Evolutionary conservation across 2,888 invertebrate genomes (phyloP), one percentile per base, ranked within the genome.

Genomic region (Mythimna impura): DNA sequence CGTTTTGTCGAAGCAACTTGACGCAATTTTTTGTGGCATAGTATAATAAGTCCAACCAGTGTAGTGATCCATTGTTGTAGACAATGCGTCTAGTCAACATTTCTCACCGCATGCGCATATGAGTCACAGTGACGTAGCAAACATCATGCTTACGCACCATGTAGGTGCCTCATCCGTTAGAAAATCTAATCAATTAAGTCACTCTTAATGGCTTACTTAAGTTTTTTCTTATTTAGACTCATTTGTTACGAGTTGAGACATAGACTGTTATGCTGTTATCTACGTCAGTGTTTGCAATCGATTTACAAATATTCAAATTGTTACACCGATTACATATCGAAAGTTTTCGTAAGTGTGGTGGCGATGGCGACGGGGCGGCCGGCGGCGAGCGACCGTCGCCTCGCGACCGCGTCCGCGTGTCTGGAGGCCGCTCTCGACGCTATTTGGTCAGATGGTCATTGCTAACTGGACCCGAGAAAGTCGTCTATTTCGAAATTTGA

Each of bases 401-500:
- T 73, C 62, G 70, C 79, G 66, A 75, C 83, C 79, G 86, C 80
- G 87, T 87, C 87, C 85, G 88, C 86, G 82, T 85, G 88, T 88
- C 87, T 85, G 80, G 86, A 78, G 85, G 90, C 87, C 87, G 85
- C 87, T 87, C 88, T 88, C 89, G 84, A 81, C 89, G 89, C 85
- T 88, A 88, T 91, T 93, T 90, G 91, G 91, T 91, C 91, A 93
- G 89, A 90, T 91, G 89, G 87, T 87, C 89, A 91, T 91, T 93
- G 92, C 92, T 92, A 92, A 92, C 91, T 94, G 93, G 92, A 91
- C 90, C 91, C 92, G 93, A 93, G 94, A 95, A 94, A 94, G 95
- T 94, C 90, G 91, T 94, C 93, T 94, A 94, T 96, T 94, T 95
- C 92, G 94, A 95, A 94, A 94, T 95, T 92, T 92, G 91, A 90